Base-by-base conservation (phyloP, 2,888 invertebrate genomes). In the Tenthredo amoena region DNA sequence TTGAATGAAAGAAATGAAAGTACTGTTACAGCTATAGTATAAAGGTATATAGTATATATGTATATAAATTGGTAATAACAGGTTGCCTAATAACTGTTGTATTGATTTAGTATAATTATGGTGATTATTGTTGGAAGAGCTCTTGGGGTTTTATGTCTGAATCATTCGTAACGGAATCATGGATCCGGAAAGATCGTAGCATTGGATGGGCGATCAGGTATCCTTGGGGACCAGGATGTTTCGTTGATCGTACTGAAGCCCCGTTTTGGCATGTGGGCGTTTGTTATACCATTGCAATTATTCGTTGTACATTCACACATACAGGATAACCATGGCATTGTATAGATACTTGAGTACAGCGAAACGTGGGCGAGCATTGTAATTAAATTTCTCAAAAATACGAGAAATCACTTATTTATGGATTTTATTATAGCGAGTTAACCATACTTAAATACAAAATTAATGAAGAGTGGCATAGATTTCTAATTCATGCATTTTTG, bases 181-280 rank as follows among this genome's bases (percentile, higher is more conserved):
- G 81, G 62, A 81, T 62, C 81, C 62, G 81, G 37, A 26, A 81
- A 81, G 81, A 81, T 58, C 40, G 55, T 50, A 77, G 55, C 77
- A 34, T 50, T 77, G 77, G 55, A 77, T 77, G n/a, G 55, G n/a
- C 12, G 72, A 74, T 71, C 55, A 18, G 15, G 40, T 58, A 81
- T 37, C 81, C 81, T 81, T 81, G 81, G 26, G 40, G 58, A 81
- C 81, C 81, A 81, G 81, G 81, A 81, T 81, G 58, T 81, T 40
- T 62, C 58, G 62, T 62, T 37, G 18, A 3, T 74, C 43, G 74
- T 4, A 10, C 43, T 43, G 37, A 26, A 77, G 55, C n/a, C 81
- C 62, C 81, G 26, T 50, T 62, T 62, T 7, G 5, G 58, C 34
- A n/a, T 62, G 81, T 62, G 37, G 58, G 62, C 81, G 81, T 62